Base-by-base conservation (phyloP, 2,888 invertebrate species). In the Nemotelus nigrinus region DNA sequence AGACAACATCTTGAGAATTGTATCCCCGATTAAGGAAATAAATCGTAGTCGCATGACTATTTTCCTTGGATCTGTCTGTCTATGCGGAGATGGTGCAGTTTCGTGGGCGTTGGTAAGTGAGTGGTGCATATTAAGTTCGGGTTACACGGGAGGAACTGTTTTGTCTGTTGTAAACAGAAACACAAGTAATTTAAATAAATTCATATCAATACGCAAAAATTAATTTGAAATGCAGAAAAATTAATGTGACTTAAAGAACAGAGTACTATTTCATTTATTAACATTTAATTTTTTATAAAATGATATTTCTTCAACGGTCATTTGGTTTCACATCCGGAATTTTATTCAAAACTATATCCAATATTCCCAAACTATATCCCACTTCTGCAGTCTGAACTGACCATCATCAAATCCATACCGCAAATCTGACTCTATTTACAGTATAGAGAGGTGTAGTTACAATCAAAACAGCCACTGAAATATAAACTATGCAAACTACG, bases 381-480 rank as follows among this genome's bases (percentile, higher is more conserved):
- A 25, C 25, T 53, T 10, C 10, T 53, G 53, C n/a, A 65, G 70
- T 70, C 39, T 53, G 10, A 43, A 55, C 39, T 3, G 8, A 41
- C 70, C 70, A 10, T 70, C 43, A 55, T n/a, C n/a, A n/a, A 6
- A 4, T 10, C 43, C 43, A 41, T 53, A 53, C 25, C 5, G 53
- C 55, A 53, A 25, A 25, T n/a, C 2, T 5, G 57, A 45, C 48
- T 58, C 39, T 63, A 74, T 74, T 39, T 74, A 63, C 74, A 25
- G 41, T 63, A 60, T 63, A 50, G 74, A 63, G 58, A 74, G 63
- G 63, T 74, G 68, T 77, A 67, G 77, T 64, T 67, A 77, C 77
- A 77, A 74, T 79, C 77, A 77, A 79, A 67, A 74, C 77, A 74
- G 63, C 75, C 77, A 55, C 74, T 58, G 74, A 77, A 79, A 74